Percentiles rank a stretch among this genome's conserved stretches.
phyloP scores from a whole-genome alignment of 2,113 vertebrate species.

The Cygnus buccinator region DNA sequence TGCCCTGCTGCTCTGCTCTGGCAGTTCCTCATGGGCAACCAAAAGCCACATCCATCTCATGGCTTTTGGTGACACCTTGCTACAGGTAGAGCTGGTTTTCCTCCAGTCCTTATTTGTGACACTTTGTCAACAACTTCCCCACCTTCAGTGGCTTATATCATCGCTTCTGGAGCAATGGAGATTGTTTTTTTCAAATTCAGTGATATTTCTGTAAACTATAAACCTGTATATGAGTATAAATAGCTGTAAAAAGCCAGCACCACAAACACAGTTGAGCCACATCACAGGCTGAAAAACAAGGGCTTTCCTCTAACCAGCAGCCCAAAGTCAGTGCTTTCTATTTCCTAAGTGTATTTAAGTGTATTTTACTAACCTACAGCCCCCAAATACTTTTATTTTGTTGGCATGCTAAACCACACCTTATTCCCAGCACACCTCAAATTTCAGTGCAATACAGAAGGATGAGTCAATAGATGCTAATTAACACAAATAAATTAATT shows the following conservation, averaged over 20 bases:
- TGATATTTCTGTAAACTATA: background rate
- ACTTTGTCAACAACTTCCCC: background rate
- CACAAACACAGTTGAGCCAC: slow-evolving; percentile 16
- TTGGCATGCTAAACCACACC: background rate
- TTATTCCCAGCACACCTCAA: background rate
- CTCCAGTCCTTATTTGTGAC: background rate
- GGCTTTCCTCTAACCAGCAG: background rate
- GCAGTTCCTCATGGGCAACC: background rate
- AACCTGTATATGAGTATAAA: background rate
- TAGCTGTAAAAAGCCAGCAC: slow-evolving; percentile 3
- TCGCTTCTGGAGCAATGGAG: background rate
- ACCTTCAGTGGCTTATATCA: background rate
- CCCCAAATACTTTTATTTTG: background rate
- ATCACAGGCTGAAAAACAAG: background rate
- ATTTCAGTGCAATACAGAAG: background rate
- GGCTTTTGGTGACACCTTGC: background rate
- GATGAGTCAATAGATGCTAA: background rate
- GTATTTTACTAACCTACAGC: background rate
- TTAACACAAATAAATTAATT: slow-evolving; percentile 34
- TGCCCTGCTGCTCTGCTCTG: background rate
- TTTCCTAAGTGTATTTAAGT: slow-evolving; percentile 16
- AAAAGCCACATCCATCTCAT: background rate
- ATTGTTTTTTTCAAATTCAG: background rate
- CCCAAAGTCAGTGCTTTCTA: background rate
- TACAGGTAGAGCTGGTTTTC: background rate